These are phyloP conservation scores for Cyprinodon brontotheroides DNA, from an alignment of 2,113 vertebrate genomes.

Conservation along the genomic window DNA sequence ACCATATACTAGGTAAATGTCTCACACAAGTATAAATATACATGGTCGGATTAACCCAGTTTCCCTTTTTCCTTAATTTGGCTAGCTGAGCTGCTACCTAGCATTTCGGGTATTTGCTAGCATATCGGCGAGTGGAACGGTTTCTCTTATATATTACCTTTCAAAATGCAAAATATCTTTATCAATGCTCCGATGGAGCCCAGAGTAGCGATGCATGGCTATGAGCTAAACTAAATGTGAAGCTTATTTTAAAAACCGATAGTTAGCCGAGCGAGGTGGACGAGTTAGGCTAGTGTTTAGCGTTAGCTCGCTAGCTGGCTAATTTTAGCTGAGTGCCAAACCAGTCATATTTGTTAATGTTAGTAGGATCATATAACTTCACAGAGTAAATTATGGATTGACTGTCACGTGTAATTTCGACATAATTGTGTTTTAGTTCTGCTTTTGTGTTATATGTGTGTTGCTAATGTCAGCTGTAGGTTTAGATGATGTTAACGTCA, in stretches of 20 bases:
- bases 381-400: background rate
- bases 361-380: background rate
- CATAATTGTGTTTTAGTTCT: background rate
- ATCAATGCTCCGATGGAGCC: slow-evolving; percentile 28
- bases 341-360: slow-evolving; percentile 27
- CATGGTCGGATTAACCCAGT: slow-evolving; percentile 67
- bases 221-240: slow-evolving; percentile 7
- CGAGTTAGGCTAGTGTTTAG: slow-evolving; percentile 60
- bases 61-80: slow-evolving; percentile 75
- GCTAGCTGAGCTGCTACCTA: slow-evolving; percentile 72
- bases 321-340: slow-evolving; percentile 62
- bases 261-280: slow-evolving; percentile 56
- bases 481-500: slow-evolving; percentile 43
- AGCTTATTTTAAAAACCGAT: slow-evolving; percentile 35
- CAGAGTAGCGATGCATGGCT: slow-evolving; percentile 53
- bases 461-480: slow-evolving; percentile 26
- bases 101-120: slow-evolving; percentile 60
- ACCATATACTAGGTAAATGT: slow-evolving; percentile 76
- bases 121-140: slow-evolving; percentile 51
- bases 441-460: slow-evolving; percentile 3
- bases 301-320: slow-evolving; percentile 60
- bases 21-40: slow-evolving; percentile 62
- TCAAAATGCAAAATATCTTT: slow-evolving; percentile 42
- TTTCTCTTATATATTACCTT: slow-evolving; percentile 43
- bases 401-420: background rate